Conservation (phyloP, 2,113 vertebrate species). For the Struthidea cinerea region DNA sequence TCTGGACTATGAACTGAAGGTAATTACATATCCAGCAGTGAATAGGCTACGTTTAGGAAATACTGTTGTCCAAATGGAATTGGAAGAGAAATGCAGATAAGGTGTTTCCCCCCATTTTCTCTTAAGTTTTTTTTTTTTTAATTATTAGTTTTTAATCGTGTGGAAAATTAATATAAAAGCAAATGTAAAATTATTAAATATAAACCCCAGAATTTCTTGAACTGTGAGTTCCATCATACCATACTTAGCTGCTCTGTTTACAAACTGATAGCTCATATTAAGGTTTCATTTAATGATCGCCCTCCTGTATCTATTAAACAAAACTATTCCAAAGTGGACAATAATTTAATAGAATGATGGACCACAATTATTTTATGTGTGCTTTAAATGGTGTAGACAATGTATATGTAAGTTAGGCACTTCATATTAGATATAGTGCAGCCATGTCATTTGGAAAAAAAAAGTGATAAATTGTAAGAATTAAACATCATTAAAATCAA, state of each 20-base stretch:
- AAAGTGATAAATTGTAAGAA: background rate
- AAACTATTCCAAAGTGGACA: background rate
- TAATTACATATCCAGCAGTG: slow-evolving; percentile 98
- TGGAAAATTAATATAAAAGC: background rate
- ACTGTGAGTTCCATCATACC: background rate
- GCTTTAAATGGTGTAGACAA: background rate
- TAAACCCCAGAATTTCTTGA: background rate
- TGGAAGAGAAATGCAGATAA: slow-evolving; percentile 85
- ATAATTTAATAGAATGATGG: background rate
- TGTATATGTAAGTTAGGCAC: background rate
- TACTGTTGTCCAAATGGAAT: slow-evolving; percentile 91
- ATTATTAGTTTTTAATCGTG: background rate
- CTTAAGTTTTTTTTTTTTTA: background rate
- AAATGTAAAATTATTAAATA: slow-evolving; percentile 8
- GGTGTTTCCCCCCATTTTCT: slow-evolving; percentile 10
- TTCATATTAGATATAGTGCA: background rate
- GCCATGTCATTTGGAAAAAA: background rate
- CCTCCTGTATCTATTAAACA: background rate
- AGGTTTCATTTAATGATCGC: background rate
- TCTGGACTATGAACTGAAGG: slow-evolving; percentile 96
- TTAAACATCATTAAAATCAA: background rate
- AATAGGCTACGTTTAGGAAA: slow-evolving; percentile 93
- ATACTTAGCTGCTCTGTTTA: background rate
- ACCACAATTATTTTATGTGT: background rate
- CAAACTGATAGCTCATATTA: background rate